These are phyloP conservation scores for Heliothis subflexa DNA, from an alignment of 1,140 invertebrate species.

Conservation along the genomic window DNA sequence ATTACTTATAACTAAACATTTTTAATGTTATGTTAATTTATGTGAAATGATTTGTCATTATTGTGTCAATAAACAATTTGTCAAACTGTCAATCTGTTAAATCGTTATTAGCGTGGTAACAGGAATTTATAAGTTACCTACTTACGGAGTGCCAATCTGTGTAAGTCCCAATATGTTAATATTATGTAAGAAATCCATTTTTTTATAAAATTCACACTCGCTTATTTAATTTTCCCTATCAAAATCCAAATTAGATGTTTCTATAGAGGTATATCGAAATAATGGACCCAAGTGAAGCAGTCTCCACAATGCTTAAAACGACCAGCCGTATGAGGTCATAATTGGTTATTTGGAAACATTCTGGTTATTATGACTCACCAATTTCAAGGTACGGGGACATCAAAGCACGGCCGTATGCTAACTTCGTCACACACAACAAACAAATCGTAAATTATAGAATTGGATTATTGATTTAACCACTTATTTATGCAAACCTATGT, in stretches of 20 bases:
- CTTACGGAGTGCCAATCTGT: too few relatives aligned
- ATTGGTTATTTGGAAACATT: slow-evolving; percentile 55
- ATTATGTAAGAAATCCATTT: too few relatives aligned
- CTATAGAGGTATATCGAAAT: neutral
- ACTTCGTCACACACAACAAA: slow-evolving; percentile 22
- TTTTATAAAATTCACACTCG: too few relatives aligned
- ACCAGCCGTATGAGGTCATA: slow-evolving; percentile 59
- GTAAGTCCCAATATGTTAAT: too few relatives aligned
- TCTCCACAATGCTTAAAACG: slow-evolving; percentile 52
- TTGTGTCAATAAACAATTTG: neutral
- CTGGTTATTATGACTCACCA: slow-evolving; percentile 53
- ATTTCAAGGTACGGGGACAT: slow-evolving; percentile 52
- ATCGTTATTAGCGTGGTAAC: too few relatives aligned
- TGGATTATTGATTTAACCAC: slow-evolving; percentile 41
- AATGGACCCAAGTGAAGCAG: neutral
- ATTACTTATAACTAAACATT: slow-evolving; percentile 35
- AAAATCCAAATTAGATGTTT: too few relatives aligned
- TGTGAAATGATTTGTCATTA: neutral
- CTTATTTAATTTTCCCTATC: too few relatives aligned
- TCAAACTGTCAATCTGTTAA: neutral
- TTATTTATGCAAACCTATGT: slow-evolving; percentile 37
- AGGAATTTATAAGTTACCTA: too few relatives aligned
- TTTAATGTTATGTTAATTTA: neutral
- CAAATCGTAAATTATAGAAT: slow-evolving; percentile 21
- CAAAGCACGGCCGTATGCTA: slow-evolving; percentile 44